A percentile compares a stretch with the other conserved stretches of the same genome.
These are phyloP conservation scores for Enteromius anoplus DNA, from an alignment of 2,797 vertebrate genomes.

Conservation along the genomic window DNA sequence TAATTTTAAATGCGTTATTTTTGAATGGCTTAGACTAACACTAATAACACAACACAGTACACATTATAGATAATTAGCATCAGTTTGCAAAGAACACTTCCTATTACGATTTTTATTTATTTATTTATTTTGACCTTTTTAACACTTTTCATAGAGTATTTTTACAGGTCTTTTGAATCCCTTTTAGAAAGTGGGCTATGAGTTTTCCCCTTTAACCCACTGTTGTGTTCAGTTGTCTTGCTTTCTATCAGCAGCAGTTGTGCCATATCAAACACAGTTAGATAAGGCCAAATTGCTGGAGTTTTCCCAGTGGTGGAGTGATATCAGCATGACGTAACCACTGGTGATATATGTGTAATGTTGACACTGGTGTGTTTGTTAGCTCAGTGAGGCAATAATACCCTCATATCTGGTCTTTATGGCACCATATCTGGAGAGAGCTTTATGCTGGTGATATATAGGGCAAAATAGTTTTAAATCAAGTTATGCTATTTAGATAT, in stretches of 20 bases:
- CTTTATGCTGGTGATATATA: constrained; percentile 18
- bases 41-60: not conserved
- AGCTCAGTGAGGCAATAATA: constrained; percentile 21
- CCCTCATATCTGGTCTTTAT: constrained; percentile 8
- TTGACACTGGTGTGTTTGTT: constrained; percentile 33
- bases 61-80: not conserved
- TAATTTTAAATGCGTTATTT: not conserved
- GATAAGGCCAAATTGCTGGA: constrained; percentile 37
- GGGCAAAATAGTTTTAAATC: not conserved
- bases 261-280: constrained; percentile 18
- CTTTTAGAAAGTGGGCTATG: not conserved
- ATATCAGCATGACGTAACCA: constrained; percentile 27
- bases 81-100: not conserved
- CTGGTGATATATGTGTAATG: constrained; percentile 16
- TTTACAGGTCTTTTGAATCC: not conserved
- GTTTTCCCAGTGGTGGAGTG: constrained; percentile 33
- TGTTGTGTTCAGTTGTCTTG: constrained; percentile 11
- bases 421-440: constrained; percentile 15
- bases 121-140: not conserved
- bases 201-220: not conserved
- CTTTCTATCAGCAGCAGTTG: constrained; percentile 33
- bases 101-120: not conserved
- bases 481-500: not conserved
- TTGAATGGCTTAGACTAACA: not conserved
- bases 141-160: not conserved